Conservation (phyloP, 2,888 invertebrate species). For the Tridacna gigas region DNA sequence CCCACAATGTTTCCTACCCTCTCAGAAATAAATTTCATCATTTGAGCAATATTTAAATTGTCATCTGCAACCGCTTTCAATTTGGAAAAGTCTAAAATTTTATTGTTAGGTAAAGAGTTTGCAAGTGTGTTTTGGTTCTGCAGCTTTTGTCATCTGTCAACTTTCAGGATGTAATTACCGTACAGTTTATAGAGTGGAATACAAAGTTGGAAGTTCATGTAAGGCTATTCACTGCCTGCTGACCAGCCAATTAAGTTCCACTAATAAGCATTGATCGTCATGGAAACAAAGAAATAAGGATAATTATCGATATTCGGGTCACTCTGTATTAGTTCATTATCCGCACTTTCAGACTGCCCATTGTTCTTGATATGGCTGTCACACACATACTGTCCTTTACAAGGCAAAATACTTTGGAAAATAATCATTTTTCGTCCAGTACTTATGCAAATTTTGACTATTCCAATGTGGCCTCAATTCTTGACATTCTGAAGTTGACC, state of each 20-base stretch:
- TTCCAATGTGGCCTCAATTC: no score
- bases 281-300: slow-evolving; percentile 58
- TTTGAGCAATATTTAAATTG: no score
- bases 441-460: no score
- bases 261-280: slow-evolving; percentile 60
- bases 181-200: not conserved
- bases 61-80: no score
- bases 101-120: no score
- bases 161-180: not conserved
- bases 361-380: slow-evolving; percentile 25
- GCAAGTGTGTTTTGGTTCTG: no score
- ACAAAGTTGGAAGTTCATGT: slow-evolving; percentile 25
- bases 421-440: no score
- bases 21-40: no score
- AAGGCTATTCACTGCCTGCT: slow-evolving; percentile 20
- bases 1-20: no score
- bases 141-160: no score
- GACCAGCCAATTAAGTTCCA: slow-evolving; percentile 58
- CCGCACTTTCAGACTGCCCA: slow-evolving; percentile 11
- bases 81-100: no score
- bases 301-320: slow-evolving; percentile 52
- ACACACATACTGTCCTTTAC: not conserved
- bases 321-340: slow-evolving; percentile 27
- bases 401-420: not conserved
- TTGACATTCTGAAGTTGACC: no score